phyloP scores from a whole-genome alignment of 2,113 vertebrate species.

The Cacatua alba region DNA sequence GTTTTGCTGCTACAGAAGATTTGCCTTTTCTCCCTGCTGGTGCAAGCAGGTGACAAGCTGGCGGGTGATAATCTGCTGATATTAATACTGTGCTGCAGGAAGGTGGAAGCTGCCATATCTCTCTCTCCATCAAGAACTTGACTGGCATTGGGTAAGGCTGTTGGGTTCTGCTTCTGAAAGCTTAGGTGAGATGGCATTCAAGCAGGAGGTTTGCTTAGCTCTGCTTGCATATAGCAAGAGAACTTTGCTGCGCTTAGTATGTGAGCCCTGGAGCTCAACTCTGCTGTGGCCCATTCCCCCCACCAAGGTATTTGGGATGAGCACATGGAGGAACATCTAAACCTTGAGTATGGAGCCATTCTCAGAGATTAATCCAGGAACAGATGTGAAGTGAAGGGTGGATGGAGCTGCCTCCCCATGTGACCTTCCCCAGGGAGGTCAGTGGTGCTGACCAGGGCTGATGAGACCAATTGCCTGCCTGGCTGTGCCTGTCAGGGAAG shows the following conservation, averaged over 20 bases:
- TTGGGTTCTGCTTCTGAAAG: not conserved
- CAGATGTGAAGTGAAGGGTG: not conserved
- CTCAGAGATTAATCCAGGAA: rapidly evolving
- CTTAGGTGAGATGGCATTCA: not conserved
- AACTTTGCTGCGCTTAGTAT: not conserved
- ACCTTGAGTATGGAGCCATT: not conserved
- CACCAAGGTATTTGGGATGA: not conserved
- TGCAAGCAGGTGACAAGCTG: not conserved
- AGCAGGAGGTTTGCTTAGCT: not conserved
- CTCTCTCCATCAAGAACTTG: not conserved
- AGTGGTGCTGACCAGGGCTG: not conserved
- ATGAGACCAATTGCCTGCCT: not conserved
- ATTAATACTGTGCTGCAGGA: not conserved
- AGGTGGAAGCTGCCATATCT: not conserved
- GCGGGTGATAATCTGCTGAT: not conserved
- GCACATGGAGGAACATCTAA: not conserved
- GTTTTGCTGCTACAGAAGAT: not conserved
- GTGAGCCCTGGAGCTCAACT: not conserved
- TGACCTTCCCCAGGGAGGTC: not conserved
- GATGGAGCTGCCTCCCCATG: not conserved
- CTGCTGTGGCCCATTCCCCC: not conserved
- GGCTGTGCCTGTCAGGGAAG: not conserved
- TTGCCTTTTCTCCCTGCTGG: not conserved
- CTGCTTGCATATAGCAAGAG: not conserved
- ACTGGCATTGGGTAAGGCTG: not conserved